Evolutionary conservation across 2,113 vertebrate genomes (phyloP).

Genomic region (Peromyscus polionotus): DNA sequence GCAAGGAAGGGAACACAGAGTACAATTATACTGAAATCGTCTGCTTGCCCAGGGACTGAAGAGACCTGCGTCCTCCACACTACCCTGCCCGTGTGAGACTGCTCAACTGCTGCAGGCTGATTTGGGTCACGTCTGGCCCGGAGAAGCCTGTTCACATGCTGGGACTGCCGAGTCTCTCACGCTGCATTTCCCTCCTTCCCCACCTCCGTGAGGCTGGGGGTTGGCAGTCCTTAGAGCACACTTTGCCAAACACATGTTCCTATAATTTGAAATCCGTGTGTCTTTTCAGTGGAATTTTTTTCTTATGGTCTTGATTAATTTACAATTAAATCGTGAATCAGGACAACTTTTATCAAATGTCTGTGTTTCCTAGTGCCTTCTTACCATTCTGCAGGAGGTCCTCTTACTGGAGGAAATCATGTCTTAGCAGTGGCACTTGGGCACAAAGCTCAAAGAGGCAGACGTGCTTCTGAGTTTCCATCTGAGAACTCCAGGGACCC

Average conservation of each 20-base stretch:
- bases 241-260: conserved; percentile 72
- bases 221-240: conserved; percentile 35
- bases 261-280: conserved; percentile 66
- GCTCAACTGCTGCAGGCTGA: background rate
- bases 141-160: conserved; percentile 16
- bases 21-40: conserved; percentile 19
- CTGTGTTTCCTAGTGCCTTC: background rate
- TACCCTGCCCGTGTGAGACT: background rate
- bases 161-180: background rate
- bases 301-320: conserved; percentile 69
- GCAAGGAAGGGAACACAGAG: background rate
- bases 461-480: conserved; percentile 38
- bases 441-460: conserved; percentile 11
- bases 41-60: background rate
- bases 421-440: conserved; percentile 21
- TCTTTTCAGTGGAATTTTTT: conserved; percentile 71
- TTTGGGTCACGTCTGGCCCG: conserved; percentile 32
- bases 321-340: conserved; percentile 65
- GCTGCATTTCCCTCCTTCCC: background rate
- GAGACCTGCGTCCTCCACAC: background rate
- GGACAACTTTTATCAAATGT: conserved; percentile 47
- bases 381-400: background rate
- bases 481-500: background rate
- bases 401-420: background rate
- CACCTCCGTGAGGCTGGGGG: background rate